phyloP scores from a whole-genome alignment of 37 sponge, comb jelly and placozoan genomes.

The Tethya wilhelma region DNA sequence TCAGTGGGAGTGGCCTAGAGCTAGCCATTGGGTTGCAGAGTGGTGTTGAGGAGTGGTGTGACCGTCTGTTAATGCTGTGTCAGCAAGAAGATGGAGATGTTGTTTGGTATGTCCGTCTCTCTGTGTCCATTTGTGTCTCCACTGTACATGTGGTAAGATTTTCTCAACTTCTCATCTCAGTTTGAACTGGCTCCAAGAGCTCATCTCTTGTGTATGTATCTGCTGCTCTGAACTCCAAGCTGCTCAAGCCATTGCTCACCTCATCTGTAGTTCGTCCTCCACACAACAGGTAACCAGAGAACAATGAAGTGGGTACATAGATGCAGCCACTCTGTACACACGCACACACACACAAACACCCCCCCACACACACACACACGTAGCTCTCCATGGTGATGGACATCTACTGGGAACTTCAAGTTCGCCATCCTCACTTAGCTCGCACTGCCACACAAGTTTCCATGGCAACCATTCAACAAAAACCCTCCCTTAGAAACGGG shows the following conservation, averaged over 20 bases:
- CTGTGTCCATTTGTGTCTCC: neutral
- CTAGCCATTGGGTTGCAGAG: slow-evolving; percentile 21
- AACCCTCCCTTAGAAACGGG: no score
- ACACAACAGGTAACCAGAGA: slow-evolving; percentile 20
- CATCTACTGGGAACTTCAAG: slow-evolving; percentile 28
- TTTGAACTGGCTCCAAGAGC: slow-evolving; percentile 27
- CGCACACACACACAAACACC: no score
- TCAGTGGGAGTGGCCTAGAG: neutral
- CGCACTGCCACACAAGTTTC: neutral
- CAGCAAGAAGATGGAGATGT: slow-evolving; percentile 1
- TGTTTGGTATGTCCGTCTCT: slow-evolving; percentile 7
- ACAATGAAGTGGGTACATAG: no score
- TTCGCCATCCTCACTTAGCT: slow-evolving; percentile 10
- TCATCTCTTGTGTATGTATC: slow-evolving; percentile 16
- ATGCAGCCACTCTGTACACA: no score
- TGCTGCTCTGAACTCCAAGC: slow-evolving; percentile 37
- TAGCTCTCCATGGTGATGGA: neutral
- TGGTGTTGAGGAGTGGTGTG: slow-evolving; percentile 23
- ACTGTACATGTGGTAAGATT: no score
- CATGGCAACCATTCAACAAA: slow-evolving; percentile 6
- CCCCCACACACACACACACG: no score
- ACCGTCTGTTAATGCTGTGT: neutral
- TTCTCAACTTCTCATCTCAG: neutral
- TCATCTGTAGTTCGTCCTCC: slow-evolving; percentile 1
- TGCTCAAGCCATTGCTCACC: slow-evolving; percentile 16